Evolutionary conservation across 2,113 vertebrate genomes (phyloP), one percentile per base, ranked within the genome.

Genomic region (Thalassarche chlororhynchos): DNA sequence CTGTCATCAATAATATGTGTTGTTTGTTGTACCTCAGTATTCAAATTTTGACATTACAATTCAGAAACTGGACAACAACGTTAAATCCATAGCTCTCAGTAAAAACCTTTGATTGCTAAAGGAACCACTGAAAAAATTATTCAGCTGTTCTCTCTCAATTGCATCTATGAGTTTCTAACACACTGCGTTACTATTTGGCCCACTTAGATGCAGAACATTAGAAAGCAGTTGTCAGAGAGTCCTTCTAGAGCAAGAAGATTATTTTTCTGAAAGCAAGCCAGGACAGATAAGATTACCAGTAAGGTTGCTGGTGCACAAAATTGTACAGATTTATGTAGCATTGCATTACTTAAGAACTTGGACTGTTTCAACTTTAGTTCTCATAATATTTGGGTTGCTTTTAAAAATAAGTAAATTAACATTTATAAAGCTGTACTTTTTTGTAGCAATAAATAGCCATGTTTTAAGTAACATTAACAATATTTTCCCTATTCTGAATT

Each of bases 401-500:
- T 84, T 70, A 44, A 95, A 95, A 92, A 55, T 26, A 80, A 69
- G 12, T 36, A 47, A 76, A 42, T 36, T 36, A 58, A 17, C 18
- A 49, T 68, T 64, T 72, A 32, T 17, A 44, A 83, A 76, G 71
- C 5, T 29, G 2, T 38, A n/a, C 8, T 52, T 64, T 36, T 88
- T 57, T 42, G 19, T 44, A 87, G 28, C 40, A 71, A 55, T 60
- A 83, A 90, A 52, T 32, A 91, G 9, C 13, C 68, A 17, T 8
- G 2, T 21, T 87, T 52, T 32, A 74, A 54, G 44, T 71, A 14
- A 90, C 82, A 84, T 36, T 54, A 87, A 82, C 52, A 83, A 32
- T 71, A 80, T 40, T 85, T 96, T 91, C 70, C 86, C 84, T 95
- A 61, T 78, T 97, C 44, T 95, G 75, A 49, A 32, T 89, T 74